Percentiles rank a stretch among this genome's conserved stretches.
phyloP scores from a whole-genome alignment of 2,113 vertebrate species.

The Xerus inauris region DNA sequence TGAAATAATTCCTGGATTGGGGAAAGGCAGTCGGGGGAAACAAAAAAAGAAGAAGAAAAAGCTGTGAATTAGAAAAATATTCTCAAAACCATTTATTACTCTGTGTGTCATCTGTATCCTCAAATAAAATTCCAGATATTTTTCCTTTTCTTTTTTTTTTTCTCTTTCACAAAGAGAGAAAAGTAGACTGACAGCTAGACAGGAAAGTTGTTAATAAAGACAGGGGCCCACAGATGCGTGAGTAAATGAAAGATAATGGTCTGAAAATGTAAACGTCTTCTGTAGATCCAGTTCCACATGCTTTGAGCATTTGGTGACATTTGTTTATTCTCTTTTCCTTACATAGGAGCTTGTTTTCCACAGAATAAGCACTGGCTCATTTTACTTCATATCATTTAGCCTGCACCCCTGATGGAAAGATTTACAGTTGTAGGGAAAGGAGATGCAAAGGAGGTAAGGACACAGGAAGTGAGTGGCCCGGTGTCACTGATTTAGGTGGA shows the following conservation, averaged over 20 bases:
- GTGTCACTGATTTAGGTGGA: background rate
- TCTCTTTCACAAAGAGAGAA: constrained; percentile 40
- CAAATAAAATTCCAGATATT: constrained; percentile 62
- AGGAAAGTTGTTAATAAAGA: constrained; percentile 26
- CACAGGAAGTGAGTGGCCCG: constrained; percentile 11
- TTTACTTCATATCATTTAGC: constrained; percentile 72
- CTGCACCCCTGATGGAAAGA: constrained; percentile 57
- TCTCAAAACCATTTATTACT: constrained; percentile 23
- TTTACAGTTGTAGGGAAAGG: constrained; percentile 40
- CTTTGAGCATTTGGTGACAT: constrained; percentile 60
- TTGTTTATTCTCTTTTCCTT: constrained; percentile 41
- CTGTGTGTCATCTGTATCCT: constrained; percentile 27
- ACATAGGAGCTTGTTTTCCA: constrained; percentile 35
- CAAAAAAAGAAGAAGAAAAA: background rate
- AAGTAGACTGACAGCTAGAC: constrained; percentile 44
- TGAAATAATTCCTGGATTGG: constrained; percentile 55
- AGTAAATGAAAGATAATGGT: constrained; percentile 49
- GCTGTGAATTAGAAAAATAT: background rate
- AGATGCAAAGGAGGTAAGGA: background rate
- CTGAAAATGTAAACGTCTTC: constrained; percentile 43
- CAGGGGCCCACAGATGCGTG: constrained; percentile 39
- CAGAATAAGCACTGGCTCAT: constrained; percentile 25
- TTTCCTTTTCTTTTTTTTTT: constrained; percentile 8
- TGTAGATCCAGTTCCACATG: background rate
- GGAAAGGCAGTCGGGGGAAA: background rate